Percentiles rank a stretch among this genome's conserved stretches.
Evolutionary conservation across 92 coral and sea anemone genomes (phyloP).

Genomic region (Plumapathes pennacea): DNA sequence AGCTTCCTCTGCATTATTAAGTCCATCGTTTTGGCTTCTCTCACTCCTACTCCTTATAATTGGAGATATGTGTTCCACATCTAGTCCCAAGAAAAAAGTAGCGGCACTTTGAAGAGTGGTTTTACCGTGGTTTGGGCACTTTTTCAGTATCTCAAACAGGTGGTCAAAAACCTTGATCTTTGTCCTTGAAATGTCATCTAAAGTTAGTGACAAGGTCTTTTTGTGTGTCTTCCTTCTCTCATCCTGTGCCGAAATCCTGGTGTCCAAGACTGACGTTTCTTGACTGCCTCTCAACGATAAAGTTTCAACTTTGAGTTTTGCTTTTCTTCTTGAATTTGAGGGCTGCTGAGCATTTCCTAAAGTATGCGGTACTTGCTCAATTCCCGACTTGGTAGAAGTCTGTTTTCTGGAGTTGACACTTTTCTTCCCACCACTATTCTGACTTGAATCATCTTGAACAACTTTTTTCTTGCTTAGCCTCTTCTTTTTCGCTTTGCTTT

Average conservation of each 20-base stretch:
- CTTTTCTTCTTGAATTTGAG: neutral
- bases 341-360: neutral
- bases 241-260: too few species aligned
- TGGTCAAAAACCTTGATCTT: constrained; percentile 71
- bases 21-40: neutral
- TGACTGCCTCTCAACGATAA: neutral
- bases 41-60: constrained; percentile 2
- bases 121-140: constrained; percentile 51
- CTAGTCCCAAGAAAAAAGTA: constrained; percentile 37
- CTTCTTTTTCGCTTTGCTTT: neutral
- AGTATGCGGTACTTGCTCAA: neutral
- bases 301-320: neutral
- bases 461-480: neutral
- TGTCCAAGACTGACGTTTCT: too few species aligned
- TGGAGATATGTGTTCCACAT: constrained; percentile 39
- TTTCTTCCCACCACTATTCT: constrained; percentile 2
- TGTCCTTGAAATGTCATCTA: too few species aligned
- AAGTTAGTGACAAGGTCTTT: too few species aligned
- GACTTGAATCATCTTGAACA: neutral
- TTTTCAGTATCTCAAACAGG: constrained; percentile 57
- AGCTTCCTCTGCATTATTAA: neutral
- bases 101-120: constrained; percentile 58
- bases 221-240: too few species aligned
- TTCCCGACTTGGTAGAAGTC: neutral
- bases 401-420: constrained; percentile 1